Evolutionary conservation across 2,113 vertebrate species (phyloP), one percentile per base, ranked within the genome.

Genomic region (Myotis lucifugus): DNA sequence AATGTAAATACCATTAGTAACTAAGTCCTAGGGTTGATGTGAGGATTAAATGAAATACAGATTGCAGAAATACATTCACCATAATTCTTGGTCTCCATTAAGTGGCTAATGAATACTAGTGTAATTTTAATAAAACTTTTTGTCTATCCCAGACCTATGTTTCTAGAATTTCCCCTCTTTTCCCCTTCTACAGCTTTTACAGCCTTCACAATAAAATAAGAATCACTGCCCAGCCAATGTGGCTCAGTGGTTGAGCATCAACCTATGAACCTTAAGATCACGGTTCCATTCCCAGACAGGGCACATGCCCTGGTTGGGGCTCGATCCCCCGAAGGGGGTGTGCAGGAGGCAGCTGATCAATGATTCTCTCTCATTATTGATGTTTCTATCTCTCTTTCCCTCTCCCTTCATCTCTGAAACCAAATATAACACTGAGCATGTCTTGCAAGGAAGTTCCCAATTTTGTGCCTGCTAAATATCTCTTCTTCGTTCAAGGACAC

Each of bases 371-470:
- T 59, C 56, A 59, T 59, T 59, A 59, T 25, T 59, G 23, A 25
- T 59, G 56, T 59, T 59, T 59, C 23, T 59, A 8, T 59, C 56
- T 59, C 56, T 59, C 23, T 59, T 25, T 59, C 56, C 56, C 23
- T 59, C 8, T 25, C 56, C 23, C 21, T 59, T 59, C 56, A 59
- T 25, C 56, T 59, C 7, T 59, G 23, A 59, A 59, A 59, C 25
- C 21, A 59, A 42, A 42, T 42, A 83, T 59, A 90, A 54, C 11
- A 91, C 0, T 70, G 29, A 79, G 2, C 29, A 69, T 54, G 40
- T 37, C 40, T 83, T 86, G 3, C 13, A 87, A 96, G 32, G 27
- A 85, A 69, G 23, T 87, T 93, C 32, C 74, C n/a, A 23, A 93
- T 56, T 85, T 76, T 81, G 7, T n/a, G 66, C 8, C 34, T 92